These are phyloP conservation scores for Saxicola maurus DNA, from an alignment of 2,797 vertebrate genomes.

Conservation along the genomic window DNA sequence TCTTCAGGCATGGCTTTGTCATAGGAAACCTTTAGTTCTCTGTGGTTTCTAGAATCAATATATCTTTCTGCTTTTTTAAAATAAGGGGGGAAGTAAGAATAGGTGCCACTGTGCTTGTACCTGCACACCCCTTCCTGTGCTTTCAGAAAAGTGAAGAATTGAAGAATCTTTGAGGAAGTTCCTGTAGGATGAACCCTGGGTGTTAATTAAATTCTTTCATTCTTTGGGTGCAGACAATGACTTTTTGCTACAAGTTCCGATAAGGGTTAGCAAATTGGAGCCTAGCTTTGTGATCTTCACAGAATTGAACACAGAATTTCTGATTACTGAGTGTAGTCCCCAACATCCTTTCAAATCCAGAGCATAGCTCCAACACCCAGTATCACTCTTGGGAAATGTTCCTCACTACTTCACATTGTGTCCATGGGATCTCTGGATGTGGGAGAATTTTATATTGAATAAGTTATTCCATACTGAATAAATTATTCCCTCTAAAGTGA, in stretches of 20 bases:
- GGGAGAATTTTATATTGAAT: background rate
- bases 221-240: background rate
- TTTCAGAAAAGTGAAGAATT: background rate
- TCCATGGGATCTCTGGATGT: background rate
- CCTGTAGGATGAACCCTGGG: background rate
- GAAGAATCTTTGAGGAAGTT: background rate
- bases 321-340: background rate
- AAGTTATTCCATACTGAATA: background rate
- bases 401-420: background rate
- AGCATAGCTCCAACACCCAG: background rate
- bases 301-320: background rate
- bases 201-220: background rate
- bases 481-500: background rate
- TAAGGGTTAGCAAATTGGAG: background rate
- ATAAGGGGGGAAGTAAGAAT: background rate
- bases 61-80: background rate
- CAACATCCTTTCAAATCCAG: background rate
- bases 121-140: background rate
- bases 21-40: background rate
- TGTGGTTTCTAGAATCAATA: background rate
- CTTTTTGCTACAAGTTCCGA: background rate
- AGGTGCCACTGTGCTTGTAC: background rate
- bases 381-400: background rate
- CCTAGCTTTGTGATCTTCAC: background rate
- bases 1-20: background rate